These are phyloP conservation scores for Ahaetulla prasina DNA, from an alignment of 2,113 vertebrate genomes.

Conservation along the genomic window DNA sequence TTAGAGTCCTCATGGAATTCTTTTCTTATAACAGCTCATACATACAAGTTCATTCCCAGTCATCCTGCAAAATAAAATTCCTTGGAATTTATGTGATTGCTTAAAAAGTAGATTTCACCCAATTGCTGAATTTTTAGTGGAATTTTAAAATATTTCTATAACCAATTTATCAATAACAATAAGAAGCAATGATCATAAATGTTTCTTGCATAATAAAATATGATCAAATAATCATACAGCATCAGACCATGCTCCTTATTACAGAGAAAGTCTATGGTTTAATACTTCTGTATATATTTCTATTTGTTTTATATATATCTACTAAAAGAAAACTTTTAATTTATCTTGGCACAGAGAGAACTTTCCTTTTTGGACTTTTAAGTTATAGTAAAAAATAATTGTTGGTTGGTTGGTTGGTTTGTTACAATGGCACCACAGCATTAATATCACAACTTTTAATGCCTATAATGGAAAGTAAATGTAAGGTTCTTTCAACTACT, in stretches of 20 bases:
- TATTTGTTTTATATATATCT: background rate
- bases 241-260: fast-evolving
- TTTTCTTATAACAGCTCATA: background rate
- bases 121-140: slow-evolving; percentile 36
- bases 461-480: background rate
- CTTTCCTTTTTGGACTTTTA: background rate
- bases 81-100: slow-evolving; percentile 33
- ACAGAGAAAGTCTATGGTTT: background rate
- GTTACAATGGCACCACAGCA: background rate
- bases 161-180: background rate
- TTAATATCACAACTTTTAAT: background rate
- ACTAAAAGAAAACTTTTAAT: background rate
- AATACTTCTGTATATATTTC: background rate
- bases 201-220: background rate
- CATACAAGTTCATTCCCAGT: background rate
- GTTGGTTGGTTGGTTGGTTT: background rate
- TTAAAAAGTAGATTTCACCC: slow-evolving; percentile 41
- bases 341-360: background rate
- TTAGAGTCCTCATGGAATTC: background rate
- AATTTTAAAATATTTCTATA: slow-evolving; percentile 3
- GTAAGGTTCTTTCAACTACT: background rate
- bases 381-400: background rate
- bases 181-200: background rate
- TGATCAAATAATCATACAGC: background rate
- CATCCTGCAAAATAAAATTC: slow-evolving; percentile 20